phyloP scores from a whole-genome alignment of 2,888 invertebrate genomes.

The Erebia epiphron region DNA sequence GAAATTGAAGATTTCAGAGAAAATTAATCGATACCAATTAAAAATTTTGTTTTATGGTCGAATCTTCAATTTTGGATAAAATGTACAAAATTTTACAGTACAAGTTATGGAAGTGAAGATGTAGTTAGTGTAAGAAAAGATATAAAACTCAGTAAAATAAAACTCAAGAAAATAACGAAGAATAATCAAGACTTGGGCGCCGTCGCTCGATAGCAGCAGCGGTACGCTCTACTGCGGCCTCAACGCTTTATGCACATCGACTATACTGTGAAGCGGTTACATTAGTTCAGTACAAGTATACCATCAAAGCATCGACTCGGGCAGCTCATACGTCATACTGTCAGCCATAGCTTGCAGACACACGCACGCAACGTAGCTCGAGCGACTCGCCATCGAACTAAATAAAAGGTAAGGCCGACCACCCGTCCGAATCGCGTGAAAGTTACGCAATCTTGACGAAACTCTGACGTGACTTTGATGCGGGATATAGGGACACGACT shows the following conservation, averaged over 20 bases:
- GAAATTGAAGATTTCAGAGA: slow-evolving; percentile 45
- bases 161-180: slow-evolving; percentile 9
- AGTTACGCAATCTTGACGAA: not conserved
- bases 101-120: slow-evolving; percentile 52
- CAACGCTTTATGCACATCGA: slow-evolving; percentile 12
- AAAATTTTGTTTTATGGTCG: not conserved
- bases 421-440: not conserved
- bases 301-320: slow-evolving; percentile 9
- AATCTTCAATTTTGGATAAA: slow-evolving; percentile 54
- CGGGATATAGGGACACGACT: not conserved
- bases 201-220: slow-evolving; percentile 40
- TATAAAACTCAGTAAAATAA: slow-evolving; percentile 46
- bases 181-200: slow-evolving; percentile 41
- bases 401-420: slow-evolving; percentile 16
- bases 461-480: not conserved
- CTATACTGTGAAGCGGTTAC: slow-evolving; percentile 2
- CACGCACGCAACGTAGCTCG: slow-evolving; percentile 12
- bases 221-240: slow-evolving; percentile 20
- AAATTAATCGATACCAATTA: not conserved
- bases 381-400: slow-evolving; percentile 42
- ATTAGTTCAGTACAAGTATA: not conserved
- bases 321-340: not conserved
- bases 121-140: slow-evolving; percentile 54
- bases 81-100: slow-evolving; percentile 42
- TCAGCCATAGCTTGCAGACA: not conserved